Evolutionary conservation across 2,797 vertebrate species (phyloP), one percentile per base, ranked within the genome.

Genomic region (Loris lydekkerianus): DNA sequence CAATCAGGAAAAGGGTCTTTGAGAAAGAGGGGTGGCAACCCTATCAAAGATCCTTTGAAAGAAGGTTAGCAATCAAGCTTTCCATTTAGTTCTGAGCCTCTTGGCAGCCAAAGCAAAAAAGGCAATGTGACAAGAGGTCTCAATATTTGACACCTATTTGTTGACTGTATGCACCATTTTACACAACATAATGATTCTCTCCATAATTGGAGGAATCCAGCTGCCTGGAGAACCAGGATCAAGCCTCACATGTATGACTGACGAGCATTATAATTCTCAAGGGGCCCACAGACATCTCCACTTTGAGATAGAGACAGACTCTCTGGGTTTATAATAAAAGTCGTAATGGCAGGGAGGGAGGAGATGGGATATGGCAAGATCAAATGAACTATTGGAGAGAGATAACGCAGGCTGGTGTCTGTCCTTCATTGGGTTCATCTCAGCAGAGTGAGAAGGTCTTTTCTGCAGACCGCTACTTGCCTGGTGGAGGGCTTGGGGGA

Each of bases 71-170:
- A 37, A 75, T 25, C 23, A 20, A 84, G n/a, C 67, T 56, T 61
- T 25, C 17, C 78, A 40, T 60, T 43, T 21, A 61, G 14, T 82
- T 63, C 70, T 91, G 94, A 95, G 95, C 80, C 60, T 91, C 93
- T 86, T 60, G 43, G 83, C 31, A 89, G 93, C 63, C 53, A 82
- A 77, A 63, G 86, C 65, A 61, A 91, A 84, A 96, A 89, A 34
- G 83, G 69, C 92, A 88, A 82, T 4, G 8, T 0, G 53, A 60
- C 34, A 40, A 34, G 15, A 37, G 11, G 21, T 69, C 58, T 82
- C 61, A 46, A 15, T 93, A 65, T 61, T 23, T 17, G 69, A 77
- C 43, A 34, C 27, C 89, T 43, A 60, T 29, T 49, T 58, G 61
- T 13, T n/a, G 53, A 69, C 67, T 40, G 11, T 20, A 43, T 60